These are phyloP conservation scores for Euspilapteryx auroguttella DNA, from an alignment of 2,888 invertebrate species.

Conservation along the genomic window DNA sequence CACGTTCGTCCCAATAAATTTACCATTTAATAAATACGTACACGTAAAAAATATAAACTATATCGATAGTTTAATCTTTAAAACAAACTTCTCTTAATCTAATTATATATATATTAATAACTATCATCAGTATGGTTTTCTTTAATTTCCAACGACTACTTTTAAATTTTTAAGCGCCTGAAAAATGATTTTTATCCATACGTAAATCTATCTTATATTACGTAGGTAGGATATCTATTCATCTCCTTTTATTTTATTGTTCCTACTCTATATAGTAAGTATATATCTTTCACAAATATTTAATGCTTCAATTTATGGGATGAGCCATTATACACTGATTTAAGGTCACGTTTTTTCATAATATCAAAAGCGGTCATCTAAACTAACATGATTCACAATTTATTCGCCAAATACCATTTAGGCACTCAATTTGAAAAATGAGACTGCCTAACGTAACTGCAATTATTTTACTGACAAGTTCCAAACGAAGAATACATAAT, in stretches of 20 bases:
- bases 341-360: slow-evolving; percentile 26
- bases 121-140: slow-evolving; percentile 56
- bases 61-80: slow-evolving; percentile 63
- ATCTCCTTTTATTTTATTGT: slow-evolving; percentile 35
- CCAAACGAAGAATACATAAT: too few relatives aligned
- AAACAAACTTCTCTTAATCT: slow-evolving; percentile 53
- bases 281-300: too few relatives aligned
- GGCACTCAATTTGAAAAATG: slow-evolving; percentile 46
- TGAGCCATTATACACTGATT: slow-evolving; percentile 6
- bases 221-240: slow-evolving; percentile 27
- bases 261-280: slow-evolving; percentile 38
- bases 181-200: slow-evolving; percentile 34
- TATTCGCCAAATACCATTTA: slow-evolving; percentile 24
- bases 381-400: too few relatives aligned
- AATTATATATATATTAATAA: slow-evolving; percentile 62
- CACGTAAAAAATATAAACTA: slow-evolving; percentile 63
- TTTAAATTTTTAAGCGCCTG: slow-evolving; percentile 60
- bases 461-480: slow-evolving; percentile 44
- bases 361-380: slow-evolving; percentile 4
- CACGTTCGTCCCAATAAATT: slow-evolving; percentile 58
- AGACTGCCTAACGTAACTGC: slow-evolving; percentile 43
- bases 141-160: slow-evolving; percentile 58
- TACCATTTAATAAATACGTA: slow-evolving; percentile 62
- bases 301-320: too few relatives aligned
- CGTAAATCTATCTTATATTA: slow-evolving; percentile 33